Base-by-base conservation (phyloP, 1,140 invertebrate species). In the Nasonia longicornis region DNA sequence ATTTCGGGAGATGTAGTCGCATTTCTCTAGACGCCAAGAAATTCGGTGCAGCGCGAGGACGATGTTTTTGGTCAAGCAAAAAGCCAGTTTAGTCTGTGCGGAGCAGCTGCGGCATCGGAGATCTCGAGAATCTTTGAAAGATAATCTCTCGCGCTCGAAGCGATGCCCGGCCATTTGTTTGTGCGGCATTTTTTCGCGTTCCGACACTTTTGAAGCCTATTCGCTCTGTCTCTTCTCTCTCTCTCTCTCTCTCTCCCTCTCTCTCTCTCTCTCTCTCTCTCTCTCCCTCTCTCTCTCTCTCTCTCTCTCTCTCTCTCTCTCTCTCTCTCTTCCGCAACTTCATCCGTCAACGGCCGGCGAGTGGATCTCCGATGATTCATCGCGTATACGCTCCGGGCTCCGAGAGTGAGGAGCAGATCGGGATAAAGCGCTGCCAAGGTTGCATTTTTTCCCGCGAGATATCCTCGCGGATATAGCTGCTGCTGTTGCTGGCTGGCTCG, bases 381-480 rank as follows among this genome's bases (percentile, higher is more conserved):
- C 76, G 71, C 38, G 48, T 14, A 16, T 14, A 16, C 71, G 71
- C 38, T 22, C 20, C 38, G 12, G 11, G 10, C 29, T 14, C 31
- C 31, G 31, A 35, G 31, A 35, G 31, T 35, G 31, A 35, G 31
- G 29, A 58, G 11, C 45, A 76, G 74, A 76, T 76, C 52, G 74
- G 74, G 74, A 76, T 76, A 76, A 76, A 76, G 45, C 52, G 26
- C 64, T 69, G 76, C 76, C 76, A 35, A 35, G 64, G 35, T 38
- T 58, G 42, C 20, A 29, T 77, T 76, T 76, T 74, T 69, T 77
- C 38, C 64, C 8, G 8, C 12, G 31, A 73, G 63, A 67, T 77
- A 77, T 77, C 76, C 76, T 45, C 64, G 64, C 63, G 76, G 76
- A 77, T 77, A 69, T 77, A 38, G 64, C 76, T 12, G 45, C 70